phyloP scores from a whole-genome alignment of 2,797 vertebrate species.

The Xerus rutilus region DNA sequence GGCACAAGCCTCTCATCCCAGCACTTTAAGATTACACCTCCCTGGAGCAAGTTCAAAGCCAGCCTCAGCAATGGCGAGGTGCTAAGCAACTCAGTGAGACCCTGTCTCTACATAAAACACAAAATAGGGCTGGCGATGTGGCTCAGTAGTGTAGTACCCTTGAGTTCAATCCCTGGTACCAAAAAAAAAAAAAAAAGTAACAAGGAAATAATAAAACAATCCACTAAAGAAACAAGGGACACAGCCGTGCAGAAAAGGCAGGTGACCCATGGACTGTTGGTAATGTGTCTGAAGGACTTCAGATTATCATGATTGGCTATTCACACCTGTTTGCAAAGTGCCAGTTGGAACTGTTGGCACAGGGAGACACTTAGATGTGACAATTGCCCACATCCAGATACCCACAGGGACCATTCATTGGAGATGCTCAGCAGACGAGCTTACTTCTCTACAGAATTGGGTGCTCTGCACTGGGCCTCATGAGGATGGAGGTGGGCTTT shows the following conservation, averaged over 20 bases:
- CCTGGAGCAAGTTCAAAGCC: too few species aligned
- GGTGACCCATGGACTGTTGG: background rate
- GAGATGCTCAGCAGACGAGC: background rate
- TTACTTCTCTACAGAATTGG: background rate
- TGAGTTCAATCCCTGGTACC: too few species aligned
- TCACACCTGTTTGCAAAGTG: conserved; percentile 48
- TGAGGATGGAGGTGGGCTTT: rapidly evolving
- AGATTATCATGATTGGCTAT: background rate
- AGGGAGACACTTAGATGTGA: background rate
- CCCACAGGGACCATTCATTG: background rate
- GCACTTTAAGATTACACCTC: too few species aligned
- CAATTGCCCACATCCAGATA: background rate
- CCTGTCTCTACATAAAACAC: too few species aligned
- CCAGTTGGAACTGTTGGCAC: conserved; percentile 37
- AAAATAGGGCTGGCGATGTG: too few species aligned
- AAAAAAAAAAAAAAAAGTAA: conserved; percentile 41
- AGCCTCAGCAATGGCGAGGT: too few species aligned
- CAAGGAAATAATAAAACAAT: conserved; percentile 67
- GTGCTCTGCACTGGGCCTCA: background rate
- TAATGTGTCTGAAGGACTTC: background rate
- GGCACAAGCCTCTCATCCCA: too few species aligned
- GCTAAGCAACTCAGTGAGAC: too few species aligned
- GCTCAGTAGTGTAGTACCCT: too few species aligned
- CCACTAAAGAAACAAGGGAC: background rate
- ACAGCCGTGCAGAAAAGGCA: background rate